Evolutionary conservation across 2,113 vertebrate species (phyloP).

Genomic region (Genyomyrus donnyi): DNA sequence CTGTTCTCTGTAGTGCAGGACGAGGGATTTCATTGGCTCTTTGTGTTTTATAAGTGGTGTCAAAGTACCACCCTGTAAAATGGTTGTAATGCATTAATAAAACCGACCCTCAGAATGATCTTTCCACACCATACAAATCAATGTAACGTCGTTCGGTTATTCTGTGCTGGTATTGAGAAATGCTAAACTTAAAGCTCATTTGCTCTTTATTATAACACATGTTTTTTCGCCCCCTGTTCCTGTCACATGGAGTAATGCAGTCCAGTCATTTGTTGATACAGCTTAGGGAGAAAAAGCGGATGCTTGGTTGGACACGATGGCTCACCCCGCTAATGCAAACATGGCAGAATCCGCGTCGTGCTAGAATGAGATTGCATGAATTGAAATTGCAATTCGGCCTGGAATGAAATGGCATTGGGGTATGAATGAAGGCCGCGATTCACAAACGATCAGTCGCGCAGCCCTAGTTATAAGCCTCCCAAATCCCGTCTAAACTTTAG

Average conservation of each 20-base stretch:
- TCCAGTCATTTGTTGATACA: neutral
- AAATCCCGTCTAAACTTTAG: neutral
- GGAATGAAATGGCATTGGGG: neutral
- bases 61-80: neutral
- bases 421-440: neutral
- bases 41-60: neutral
- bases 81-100: neutral
- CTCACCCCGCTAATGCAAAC: neutral
- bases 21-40: neutral
- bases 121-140: neutral
- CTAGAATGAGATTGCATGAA: neutral
- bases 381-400: neutral
- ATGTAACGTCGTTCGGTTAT: neutral
- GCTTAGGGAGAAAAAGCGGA: neutral
- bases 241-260: neutral
- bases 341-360: neutral
- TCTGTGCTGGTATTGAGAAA: neutral
- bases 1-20: neutral
- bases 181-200: neutral
- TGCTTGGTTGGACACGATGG: neutral
- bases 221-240: neutral
- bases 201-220: neutral
- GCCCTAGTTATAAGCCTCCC: neutral
- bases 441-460: neutral
- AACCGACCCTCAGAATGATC: neutral